Percentiles rank a stretch among this genome's conserved stretches.
These are phyloP conservation scores for Noturus placidus DNA, from an alignment of 2,113 vertebrate genomes.

Conservation along the genomic window DNA sequence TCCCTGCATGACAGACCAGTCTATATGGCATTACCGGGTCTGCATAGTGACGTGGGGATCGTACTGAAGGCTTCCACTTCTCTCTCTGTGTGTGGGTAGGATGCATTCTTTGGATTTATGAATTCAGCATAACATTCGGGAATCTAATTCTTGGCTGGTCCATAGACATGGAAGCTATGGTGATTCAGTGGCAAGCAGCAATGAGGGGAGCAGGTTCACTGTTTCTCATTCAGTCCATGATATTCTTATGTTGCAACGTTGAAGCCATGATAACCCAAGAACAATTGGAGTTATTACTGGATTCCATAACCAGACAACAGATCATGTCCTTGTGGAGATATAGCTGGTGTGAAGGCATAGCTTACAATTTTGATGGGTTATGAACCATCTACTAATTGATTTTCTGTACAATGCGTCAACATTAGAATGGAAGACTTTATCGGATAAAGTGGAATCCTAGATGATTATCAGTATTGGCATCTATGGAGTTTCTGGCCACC, in stretches of 20 bases:
- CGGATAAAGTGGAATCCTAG: too few species aligned
- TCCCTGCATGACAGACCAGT: background rate
- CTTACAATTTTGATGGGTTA: background rate
- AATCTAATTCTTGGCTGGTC: background rate
- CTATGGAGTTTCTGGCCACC: background rate
- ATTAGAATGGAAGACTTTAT: background rate
- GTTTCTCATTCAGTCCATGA: background rate
- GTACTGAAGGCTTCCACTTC: background rate
- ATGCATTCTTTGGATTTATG: background rate
- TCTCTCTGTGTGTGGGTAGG: background rate
- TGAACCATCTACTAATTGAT: background rate
- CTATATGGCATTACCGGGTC: background rate
- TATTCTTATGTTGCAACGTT: background rate
- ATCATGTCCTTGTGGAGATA: background rate
- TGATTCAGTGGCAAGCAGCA: background rate
- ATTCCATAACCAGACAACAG: background rate
- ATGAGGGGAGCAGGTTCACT: background rate
- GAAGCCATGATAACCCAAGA: background rate
- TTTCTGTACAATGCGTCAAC: background rate
- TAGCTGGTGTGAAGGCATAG: background rate
- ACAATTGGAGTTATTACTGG: background rate
- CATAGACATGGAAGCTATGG: background rate
- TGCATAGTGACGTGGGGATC: background rate
- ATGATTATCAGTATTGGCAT: background rate
- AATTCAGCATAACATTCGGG: background rate